Evolutionary conservation across 2,797 vertebrate species (phyloP).

Genomic region (Sarcoramphus papa): DNA sequence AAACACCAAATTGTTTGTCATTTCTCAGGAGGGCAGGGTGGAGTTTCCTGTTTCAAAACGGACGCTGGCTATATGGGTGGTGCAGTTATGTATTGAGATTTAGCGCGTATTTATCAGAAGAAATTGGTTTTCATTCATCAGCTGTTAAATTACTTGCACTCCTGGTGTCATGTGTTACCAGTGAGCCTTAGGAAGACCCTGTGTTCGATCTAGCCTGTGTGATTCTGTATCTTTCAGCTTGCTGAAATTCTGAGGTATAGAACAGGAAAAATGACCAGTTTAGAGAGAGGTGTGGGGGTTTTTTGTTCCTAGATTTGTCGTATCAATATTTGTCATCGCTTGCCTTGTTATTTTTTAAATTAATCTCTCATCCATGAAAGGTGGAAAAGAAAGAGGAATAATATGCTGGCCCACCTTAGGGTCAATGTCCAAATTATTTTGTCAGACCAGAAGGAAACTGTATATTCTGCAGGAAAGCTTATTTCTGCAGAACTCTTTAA

Average conservation of each 20-base stretch:
- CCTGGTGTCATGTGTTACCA: background rate
- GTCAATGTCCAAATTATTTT: background rate
- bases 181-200: background rate
- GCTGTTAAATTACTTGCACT: background rate
- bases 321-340: background rate
- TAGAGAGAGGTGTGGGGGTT: background rate
- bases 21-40: conserved; percentile 61
- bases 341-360: background rate
- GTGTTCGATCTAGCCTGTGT: background rate
- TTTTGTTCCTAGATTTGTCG: background rate
- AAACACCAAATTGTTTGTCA: conserved; percentile 60
- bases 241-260: background rate
- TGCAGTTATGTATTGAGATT: conserved; percentile 45
- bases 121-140: conserved; percentile 43
- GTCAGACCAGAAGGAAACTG: background rate
- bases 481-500: background rate
- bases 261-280: background rate
- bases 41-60: conserved; percentile 67
- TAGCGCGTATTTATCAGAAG: conserved; percentile 7
- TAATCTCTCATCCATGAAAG: background rate
- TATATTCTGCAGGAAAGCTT: background rate
- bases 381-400: background rate
- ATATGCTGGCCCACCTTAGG: background rate
- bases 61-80: conserved; percentile 50
- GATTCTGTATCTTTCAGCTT: background rate